Evolutionary conservation across 2,113 vertebrate genomes (phyloP).

Genomic region (Vulpes vulpes): DNA sequence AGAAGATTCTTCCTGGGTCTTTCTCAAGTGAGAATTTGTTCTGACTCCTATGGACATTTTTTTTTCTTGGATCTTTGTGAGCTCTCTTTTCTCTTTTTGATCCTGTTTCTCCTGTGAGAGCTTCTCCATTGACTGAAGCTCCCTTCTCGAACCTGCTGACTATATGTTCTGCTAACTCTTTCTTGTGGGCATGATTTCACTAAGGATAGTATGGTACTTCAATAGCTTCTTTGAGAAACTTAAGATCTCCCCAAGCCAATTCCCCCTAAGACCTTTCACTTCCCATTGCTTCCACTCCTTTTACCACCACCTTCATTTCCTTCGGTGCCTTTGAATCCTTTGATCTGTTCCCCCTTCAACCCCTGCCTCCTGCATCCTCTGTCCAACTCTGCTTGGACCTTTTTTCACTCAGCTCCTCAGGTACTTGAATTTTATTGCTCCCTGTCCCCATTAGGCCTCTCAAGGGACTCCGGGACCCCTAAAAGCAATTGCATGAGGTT

Average conservation of each 20-base stretch:
- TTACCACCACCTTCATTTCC: not conserved
- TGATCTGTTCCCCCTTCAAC: too few relatives aligned
- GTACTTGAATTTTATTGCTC: not conserved
- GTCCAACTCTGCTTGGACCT: not conserved
- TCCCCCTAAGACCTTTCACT: not conserved
- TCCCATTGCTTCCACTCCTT: not conserved
- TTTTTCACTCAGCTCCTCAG: not conserved
- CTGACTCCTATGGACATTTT: not conserved
- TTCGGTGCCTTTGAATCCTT: not conserved
- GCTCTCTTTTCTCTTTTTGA: not conserved
- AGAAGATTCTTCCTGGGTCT: not conserved
- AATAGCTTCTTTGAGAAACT: not conserved
- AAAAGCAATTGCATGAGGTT: not conserved
- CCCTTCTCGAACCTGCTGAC: not conserved
- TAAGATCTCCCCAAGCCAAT: not conserved
- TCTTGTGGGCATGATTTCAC: not conserved
- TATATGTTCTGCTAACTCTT: not conserved
- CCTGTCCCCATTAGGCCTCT: not conserved
- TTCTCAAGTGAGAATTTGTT: not conserved
- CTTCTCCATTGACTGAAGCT: not conserved
- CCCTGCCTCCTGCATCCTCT: not conserved
- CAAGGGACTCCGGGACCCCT: not conserved
- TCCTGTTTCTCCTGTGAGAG: not conserved
- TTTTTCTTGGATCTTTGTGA: not conserved
- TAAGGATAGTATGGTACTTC: not conserved